Percentiles rank a stretch among this genome's conserved stretches.
Conservation (phyloP, 2,888 invertebrate species). For the Agrypnus murinus region DNA sequence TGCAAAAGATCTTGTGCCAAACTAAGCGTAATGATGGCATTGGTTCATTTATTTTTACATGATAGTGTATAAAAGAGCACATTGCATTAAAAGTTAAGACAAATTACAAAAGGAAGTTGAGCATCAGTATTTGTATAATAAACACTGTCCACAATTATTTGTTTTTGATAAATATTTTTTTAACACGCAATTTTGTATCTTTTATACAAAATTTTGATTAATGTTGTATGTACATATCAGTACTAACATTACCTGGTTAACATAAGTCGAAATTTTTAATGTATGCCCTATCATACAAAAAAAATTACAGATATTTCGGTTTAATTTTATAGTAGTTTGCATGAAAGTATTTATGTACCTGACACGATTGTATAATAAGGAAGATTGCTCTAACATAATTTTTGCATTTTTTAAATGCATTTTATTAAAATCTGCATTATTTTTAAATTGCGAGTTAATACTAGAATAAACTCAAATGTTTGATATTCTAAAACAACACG, state of each 20-base stretch:
- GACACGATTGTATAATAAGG: constrained; percentile 26
- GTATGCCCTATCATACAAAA: constrained; percentile 13
- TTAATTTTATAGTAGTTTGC: constrained; percentile 34
- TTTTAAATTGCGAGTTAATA: too few relatives aligned
- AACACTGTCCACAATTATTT: too few relatives aligned
- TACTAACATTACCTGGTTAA: constrained; percentile 26
- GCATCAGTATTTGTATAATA: too few relatives aligned
- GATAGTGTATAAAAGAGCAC: background rate
- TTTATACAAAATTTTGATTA: constrained; percentile 10
- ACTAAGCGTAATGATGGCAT: background rate
- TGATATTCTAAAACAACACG: background rate
- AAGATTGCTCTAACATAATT: background rate
- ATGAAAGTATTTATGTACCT: constrained; percentile 39
- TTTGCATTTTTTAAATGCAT: constrained; percentile 22
- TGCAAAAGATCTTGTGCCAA: constrained; percentile 2
- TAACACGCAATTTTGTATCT: constrained; percentile 6
- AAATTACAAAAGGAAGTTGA: too few relatives aligned
- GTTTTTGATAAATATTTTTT: constrained; percentile 6
- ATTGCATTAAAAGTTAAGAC: background rate
- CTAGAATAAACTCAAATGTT: too few relatives aligned
- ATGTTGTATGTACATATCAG: constrained; percentile 15
- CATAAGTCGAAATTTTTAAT: constrained; percentile 8
- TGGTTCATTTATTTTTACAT: constrained; percentile 1
- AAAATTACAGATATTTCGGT: constrained; percentile 24
- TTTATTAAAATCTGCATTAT: too few relatives aligned